Conservation (phyloP, 2,888 invertebrate genomes). For the Dimorphilus gyrociliatus region DNA sequence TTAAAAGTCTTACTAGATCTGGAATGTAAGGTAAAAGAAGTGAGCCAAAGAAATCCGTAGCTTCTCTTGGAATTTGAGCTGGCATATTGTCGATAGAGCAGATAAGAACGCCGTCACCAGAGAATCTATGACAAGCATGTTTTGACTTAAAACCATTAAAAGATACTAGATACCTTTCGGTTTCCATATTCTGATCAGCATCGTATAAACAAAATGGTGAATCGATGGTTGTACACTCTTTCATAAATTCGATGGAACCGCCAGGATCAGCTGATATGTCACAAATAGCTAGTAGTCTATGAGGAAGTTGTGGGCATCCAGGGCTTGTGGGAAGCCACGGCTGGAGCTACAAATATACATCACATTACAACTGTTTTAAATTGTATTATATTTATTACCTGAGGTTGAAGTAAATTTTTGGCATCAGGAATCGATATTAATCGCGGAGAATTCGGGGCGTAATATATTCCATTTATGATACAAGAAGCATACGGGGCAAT, state of each 20-base stretch:
- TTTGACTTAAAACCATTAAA: conserved; percentile 1
- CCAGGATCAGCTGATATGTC: conserved; percentile 99
- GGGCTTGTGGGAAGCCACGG: conserved; percentile 71
- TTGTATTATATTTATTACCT: too few relatives aligned
- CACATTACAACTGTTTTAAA: too few relatives aligned
- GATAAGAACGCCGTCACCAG: conserved; percentile 90
- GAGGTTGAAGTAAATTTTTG: conserved; percentile 68
- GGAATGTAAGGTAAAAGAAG: conserved; percentile 68
- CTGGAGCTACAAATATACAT: too few relatives aligned
- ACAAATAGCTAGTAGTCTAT: conserved; percentile 72
- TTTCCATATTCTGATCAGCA: conserved; percentile 90
- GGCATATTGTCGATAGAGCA: conserved; percentile 99
- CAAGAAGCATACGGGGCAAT: conserved; percentile 95
- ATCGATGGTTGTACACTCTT: conserved; percentile 97
- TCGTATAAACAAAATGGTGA: conserved; percentile 98
- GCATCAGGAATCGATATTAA: conserved; percentile 93
- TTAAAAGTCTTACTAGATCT: conserved; percentile 51
- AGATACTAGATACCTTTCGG: conserved; percentile 51
- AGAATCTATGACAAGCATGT: conserved; percentile 53
- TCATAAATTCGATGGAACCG: conserved; percentile 97
- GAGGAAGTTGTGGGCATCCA: conserved; percentile 33
- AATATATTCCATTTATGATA: conserved; percentile 93
- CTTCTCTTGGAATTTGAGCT: conserved; percentile 87
- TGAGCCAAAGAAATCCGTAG: conserved; percentile 94
- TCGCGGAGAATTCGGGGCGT: conserved; percentile 92